phyloP scores from a whole-genome alignment of 2,888 invertebrate species.

The Mythimna loreyi region DNA sequence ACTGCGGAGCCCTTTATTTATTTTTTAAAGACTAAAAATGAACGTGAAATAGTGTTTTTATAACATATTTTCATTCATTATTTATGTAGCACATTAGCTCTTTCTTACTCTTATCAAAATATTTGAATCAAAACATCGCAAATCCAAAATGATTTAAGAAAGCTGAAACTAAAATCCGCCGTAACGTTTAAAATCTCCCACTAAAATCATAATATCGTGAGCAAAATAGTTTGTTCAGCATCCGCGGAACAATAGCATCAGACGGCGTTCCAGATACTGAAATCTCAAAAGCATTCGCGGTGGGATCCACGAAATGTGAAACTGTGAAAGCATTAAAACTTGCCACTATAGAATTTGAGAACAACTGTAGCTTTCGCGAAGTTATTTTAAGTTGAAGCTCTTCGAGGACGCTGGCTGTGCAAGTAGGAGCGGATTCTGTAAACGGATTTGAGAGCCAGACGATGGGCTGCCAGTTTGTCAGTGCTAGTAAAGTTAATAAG shows the following conservation, averaged over 20 bases:
- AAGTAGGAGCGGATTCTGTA: slow-evolving; percentile 56
- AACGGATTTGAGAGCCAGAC: slow-evolving; percentile 57
- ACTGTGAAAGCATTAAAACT: slow-evolving; percentile 78
- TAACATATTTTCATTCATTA: background rate
- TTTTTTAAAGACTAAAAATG: too few species aligned
- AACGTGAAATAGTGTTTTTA: too few species aligned
- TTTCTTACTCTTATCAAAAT: background rate
- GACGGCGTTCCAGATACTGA: slow-evolving; percentile 66
- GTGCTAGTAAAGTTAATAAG: slow-evolving; percentile 40
- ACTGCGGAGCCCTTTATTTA: too few species aligned
- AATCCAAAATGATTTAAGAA: background rate
- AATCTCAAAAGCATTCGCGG: slow-evolving; percentile 70
- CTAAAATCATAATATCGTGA: slow-evolving; percentile 51
- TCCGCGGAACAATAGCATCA: slow-evolving; percentile 66
- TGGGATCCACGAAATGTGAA: slow-evolving; percentile 65
- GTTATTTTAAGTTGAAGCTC: slow-evolving; percentile 67
- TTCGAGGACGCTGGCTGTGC: slow-evolving; percentile 48
- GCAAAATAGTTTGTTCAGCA: slow-evolving; percentile 66
- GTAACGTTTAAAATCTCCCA: slow-evolving; percentile 37
- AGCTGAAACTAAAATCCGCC: background rate
- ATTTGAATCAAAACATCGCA: too few species aligned
- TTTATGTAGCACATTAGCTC: background rate
- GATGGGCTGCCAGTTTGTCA: slow-evolving; percentile 40
- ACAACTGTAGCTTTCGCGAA: slow-evolving; percentile 70
- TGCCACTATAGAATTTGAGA: slow-evolving; percentile 77